A percentile compares a stretch with the other conserved stretches of the same genome.
Conservation (phyloP, 1,140 invertebrate genomes). For the Drosophila kohkoa region DNA sequence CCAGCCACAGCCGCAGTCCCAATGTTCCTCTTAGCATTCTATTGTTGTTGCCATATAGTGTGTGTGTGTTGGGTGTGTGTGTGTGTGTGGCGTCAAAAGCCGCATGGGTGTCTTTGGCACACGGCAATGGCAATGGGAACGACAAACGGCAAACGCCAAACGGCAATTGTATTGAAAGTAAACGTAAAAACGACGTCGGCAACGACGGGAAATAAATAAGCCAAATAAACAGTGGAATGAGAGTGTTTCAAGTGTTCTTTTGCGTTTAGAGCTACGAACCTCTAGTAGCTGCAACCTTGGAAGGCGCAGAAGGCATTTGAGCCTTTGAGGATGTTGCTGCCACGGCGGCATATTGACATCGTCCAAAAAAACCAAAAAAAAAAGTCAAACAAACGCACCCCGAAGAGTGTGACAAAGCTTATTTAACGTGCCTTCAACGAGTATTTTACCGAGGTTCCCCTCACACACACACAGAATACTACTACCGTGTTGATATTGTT, state of each 20-base stretch:
- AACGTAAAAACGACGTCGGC: conserved; percentile 61
- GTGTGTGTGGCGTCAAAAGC: conserved; percentile 35
- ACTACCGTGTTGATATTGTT: neutral
- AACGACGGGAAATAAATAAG: conserved; percentile 72
- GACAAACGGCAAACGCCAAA: conserved; percentile 21
- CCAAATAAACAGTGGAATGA: conserved; percentile 63
- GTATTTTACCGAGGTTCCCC: neutral
- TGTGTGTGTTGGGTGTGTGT: neutral
- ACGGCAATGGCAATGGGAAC: neutral
- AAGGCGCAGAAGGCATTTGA: neutral
- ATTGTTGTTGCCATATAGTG: neutral
- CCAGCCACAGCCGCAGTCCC: no score
- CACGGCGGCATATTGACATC: conserved; percentile 37
- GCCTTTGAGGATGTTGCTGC: neutral
- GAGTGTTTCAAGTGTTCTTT: neutral
- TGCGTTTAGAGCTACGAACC: neutral
- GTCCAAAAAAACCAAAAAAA: conserved; percentile 27
- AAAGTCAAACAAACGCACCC: conserved; percentile 20
- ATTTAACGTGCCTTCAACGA: conserved; percentile 54
- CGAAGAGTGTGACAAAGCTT: conserved; percentile 67
- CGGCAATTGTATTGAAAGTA: conserved; percentile 68
- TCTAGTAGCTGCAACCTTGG: neutral
- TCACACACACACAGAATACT: neutral
- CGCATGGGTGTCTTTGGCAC: conserved; percentile 51
- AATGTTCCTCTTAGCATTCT: no score